A percentile compares a stretch with the other conserved stretches of the same genome.
These are phyloP conservation scores for Apoderus coryli DNA, from an alignment of 2,888 invertebrate genomes.

Conservation along the genomic window DNA sequence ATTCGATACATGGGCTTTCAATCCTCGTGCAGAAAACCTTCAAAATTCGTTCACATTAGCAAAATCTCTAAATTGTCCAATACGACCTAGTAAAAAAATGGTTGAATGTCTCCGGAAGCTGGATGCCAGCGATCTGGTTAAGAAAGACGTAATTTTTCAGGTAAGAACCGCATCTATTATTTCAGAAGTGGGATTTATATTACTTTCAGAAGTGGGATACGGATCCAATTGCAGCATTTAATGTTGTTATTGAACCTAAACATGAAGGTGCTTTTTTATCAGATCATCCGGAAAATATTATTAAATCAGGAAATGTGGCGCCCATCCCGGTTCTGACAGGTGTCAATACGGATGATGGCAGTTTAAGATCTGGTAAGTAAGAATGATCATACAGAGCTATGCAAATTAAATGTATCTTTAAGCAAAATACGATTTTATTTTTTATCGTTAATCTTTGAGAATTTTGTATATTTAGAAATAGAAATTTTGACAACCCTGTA, in stretches of 20 bases:
- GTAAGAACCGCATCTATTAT: too few species aligned
- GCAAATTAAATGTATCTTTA: too few species aligned
- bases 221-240: slow-evolving; percentile 68
- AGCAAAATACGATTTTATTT: too few species aligned
- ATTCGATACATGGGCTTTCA: slow-evolving; percentile 30
- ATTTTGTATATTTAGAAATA: too few species aligned
- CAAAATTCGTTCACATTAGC: slow-evolving; percentile 45
- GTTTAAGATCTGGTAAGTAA: slow-evolving; percentile 46
- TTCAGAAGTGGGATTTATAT: too few species aligned
- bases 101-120: slow-evolving; percentile 48
- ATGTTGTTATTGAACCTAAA: slow-evolving; percentile 57
- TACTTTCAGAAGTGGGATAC: slow-evolving; percentile 49
- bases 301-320: slow-evolving; percentile 35
- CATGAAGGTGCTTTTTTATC: slow-evolving; percentile 54
- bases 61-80: slow-evolving; percentile 44
- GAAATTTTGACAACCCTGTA: too few species aligned
- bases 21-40: slow-evolving; percentile 40
- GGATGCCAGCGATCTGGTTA: slow-evolving; percentile 47
- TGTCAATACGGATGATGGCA: slow-evolving; percentile 57
- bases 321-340: slow-evolving; percentile 61
- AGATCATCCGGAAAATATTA: slow-evolving; percentile 40
- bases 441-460: too few species aligned
- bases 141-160: slow-evolving; percentile 49
- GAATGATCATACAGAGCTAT: too few species aligned
- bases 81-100: slow-evolving; percentile 34